Percentiles rank a stretch among this genome's conserved stretches.
Conservation (phyloP, 2,797 vertebrate species). For the Sebastes nivosus region DNA sequence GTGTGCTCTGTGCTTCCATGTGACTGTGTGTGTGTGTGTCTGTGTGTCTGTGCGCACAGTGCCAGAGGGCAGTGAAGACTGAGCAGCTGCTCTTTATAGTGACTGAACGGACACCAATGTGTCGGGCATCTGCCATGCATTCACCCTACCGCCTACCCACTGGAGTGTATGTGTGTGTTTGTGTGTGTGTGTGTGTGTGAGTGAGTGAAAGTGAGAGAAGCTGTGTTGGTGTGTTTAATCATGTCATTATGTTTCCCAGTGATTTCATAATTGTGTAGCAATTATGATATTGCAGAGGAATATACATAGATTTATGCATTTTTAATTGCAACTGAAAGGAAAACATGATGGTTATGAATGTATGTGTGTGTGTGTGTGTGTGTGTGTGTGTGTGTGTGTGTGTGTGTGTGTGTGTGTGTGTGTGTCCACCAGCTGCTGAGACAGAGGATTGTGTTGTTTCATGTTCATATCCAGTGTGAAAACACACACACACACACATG, state of each 20-base stretch:
- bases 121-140: slow-evolving; percentile 81
- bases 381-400: neutral
- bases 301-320: neutral
- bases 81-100: slow-evolving; percentile 85
- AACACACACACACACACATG: neutral
- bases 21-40: slow-evolving; percentile 30
- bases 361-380: neutral
- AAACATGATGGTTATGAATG: neutral
- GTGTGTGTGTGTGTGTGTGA: slow-evolving; percentile 18
- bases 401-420: neutral
- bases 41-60: slow-evolving; percentile 36
- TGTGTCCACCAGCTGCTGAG: slow-evolving; percentile 16
- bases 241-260: neutral
- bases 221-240: slow-evolving; percentile 25
- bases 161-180: slow-evolving; percentile 44
- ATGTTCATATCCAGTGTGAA: slow-evolving; percentile 26
- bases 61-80: slow-evolving; percentile 79
- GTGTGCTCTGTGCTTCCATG: slow-evolving; percentile 43
- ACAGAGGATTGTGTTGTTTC: slow-evolving; percentile 17
- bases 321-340: neutral
- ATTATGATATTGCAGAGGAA: neutral
- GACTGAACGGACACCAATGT: slow-evolving; percentile 84
- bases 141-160: slow-evolving; percentile 58
- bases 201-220: slow-evolving; percentile 15
- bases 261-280: neutral